Evolutionary conservation across 2,113 vertebrate genomes (phyloP).

Genomic region (Motacilla tschutschensis): DNA sequence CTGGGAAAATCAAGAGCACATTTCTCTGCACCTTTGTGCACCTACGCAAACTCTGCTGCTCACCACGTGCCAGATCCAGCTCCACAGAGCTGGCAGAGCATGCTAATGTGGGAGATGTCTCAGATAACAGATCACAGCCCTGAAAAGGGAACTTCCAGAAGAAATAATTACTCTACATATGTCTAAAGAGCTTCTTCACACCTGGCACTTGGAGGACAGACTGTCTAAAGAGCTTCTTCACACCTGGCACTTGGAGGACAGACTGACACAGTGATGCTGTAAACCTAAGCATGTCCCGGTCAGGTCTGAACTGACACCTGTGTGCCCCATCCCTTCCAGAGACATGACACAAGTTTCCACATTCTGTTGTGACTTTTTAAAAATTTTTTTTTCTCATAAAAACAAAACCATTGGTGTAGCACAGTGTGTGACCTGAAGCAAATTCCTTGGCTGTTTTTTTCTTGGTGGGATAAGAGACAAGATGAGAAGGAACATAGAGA

Average conservation of each 20-base stretch:
- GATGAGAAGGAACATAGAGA: background rate
- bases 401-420: background rate
- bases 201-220: background rate
- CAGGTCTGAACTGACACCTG: background rate
- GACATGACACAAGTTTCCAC: background rate
- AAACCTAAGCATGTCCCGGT: background rate
- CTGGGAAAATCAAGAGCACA: background rate
- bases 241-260: background rate
- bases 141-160: background rate
- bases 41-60: background rate
- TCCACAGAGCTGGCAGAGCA: background rate
- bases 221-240: background rate
- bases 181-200: background rate
- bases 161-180: background rate
- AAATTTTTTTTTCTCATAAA: background rate
- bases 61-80: background rate
- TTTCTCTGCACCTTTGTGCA: accelerated
- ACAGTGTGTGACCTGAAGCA: background rate
- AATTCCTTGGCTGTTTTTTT: background rate
- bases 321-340: accelerated
- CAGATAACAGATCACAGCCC: background rate
- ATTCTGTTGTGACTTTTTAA: background rate
- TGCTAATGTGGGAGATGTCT: background rate
- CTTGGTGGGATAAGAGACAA: background rate
- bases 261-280: background rate